Evolutionary conservation across 2,113 vertebrate species (phyloP).

Genomic region (Gila orcuttii): DNA sequence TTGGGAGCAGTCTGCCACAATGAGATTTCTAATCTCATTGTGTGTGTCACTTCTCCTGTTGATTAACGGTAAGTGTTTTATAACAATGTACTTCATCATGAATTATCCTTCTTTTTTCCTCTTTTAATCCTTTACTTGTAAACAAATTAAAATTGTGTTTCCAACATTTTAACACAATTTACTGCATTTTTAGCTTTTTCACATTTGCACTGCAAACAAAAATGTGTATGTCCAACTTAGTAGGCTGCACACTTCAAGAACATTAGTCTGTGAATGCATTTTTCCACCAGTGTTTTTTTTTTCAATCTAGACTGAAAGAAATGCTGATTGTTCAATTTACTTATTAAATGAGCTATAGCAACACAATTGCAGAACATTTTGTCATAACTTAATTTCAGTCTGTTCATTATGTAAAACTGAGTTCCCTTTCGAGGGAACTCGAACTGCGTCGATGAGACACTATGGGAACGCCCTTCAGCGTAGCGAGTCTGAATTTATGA

Average conservation of each 20-base stretch:
- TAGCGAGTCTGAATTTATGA: no score
- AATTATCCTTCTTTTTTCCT: neutral
- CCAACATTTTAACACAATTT: neutral
- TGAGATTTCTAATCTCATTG: conserved; percentile 25
- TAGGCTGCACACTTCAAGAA: neutral
- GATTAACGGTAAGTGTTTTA: neutral
- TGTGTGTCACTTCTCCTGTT: neutral
- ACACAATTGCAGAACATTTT: no score
- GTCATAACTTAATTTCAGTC: neutral
- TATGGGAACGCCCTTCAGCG: no score
- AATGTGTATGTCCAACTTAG: neutral
- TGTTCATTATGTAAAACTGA: no score
- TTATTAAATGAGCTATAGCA: no score
- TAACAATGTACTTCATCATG: no score
- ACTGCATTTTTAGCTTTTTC: neutral
- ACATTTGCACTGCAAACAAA: neutral
- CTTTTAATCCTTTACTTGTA: neutral
- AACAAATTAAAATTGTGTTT: neutral
- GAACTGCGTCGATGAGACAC: no score
- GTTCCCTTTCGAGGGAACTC: no score
- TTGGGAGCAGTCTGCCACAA: neutral
- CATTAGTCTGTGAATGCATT: no score
- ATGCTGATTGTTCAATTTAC: no score
- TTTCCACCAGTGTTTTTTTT: no score
- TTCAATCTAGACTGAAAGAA: no score